Evolutionary conservation across 1,140 invertebrate genomes (phyloP), one percentile per base, ranked within the genome.

Genomic region (Phthorimaea operculella): DNA sequence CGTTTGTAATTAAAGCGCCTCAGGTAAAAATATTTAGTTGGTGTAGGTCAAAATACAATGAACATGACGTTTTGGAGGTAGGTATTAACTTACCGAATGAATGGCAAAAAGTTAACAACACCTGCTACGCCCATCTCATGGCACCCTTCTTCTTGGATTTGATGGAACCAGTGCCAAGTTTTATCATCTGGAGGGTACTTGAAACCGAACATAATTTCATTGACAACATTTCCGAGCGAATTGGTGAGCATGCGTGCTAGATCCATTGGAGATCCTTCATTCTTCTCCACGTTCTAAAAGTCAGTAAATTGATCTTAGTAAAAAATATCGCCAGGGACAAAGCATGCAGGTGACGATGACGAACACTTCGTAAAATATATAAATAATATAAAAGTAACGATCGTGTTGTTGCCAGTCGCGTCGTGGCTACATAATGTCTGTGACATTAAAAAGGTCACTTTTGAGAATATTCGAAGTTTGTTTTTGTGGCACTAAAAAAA

Each of bases 21-120:
- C 10, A 47, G 44, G 44, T 47, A 15, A 47, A 47, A 11, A 4
- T 8, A 16, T 9, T 47, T 47, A 2, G 15, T 17, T 16, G 44
- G n/a, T 47, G 8, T 17, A 16, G 16, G 16, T 47, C n/a, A 16
- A 50, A 3, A 50, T 12, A 50, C 12, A 50, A 48, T 48, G 10
- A 14, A 50, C 48, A 50, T 14, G 16, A 47, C 8, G 16, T 16
- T 47, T 15, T 8, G 42, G 6, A 45, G 6, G 33, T 34, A 39
- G 10, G n/a, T 39, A 39, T 39, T n/a, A 47, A 64, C 60, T 63
- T 79, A 94, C 92, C 92, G 90, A 5, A 94, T 79, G 76, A 92
- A 91, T 21, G 94, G 93, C 42, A 96, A 79, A 74, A 96, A 96
- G 74, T 96, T 96, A 0, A 96, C 81, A 12, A 91, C 88, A 1